phyloP scores from a whole-genome alignment of 1,140 invertebrate genomes.

The Drosophila burlai region DNA sequence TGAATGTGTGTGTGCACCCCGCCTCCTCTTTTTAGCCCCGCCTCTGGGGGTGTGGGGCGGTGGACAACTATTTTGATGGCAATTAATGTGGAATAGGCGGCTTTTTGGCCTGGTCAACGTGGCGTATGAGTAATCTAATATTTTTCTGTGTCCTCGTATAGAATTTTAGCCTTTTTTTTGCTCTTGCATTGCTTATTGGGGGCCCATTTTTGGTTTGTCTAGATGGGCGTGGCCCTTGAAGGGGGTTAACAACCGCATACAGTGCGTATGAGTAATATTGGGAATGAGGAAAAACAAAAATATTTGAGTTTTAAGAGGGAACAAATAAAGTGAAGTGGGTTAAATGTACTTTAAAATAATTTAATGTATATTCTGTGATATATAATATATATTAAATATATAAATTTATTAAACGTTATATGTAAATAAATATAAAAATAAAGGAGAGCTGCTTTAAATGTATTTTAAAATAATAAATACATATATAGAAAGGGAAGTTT shows the following conservation, averaged over 20 bases:
- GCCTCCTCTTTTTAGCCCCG: background rate
- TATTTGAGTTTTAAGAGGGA: background rate
- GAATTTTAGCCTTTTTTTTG: slow-evolving; percentile 13
- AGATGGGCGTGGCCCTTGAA: slow-evolving; percentile 13
- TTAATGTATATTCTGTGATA: too few species aligned
- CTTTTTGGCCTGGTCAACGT: slow-evolving; percentile 37
- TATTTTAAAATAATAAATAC: too few species aligned
- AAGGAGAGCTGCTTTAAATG: too few species aligned
- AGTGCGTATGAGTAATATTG: slow-evolving; percentile 61
- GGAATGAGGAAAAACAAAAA: too few species aligned
- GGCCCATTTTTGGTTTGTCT: background rate
- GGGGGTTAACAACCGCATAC: slow-evolving; percentile 26
- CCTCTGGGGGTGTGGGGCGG: background rate
- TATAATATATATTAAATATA: too few species aligned
- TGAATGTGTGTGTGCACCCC: slow-evolving; percentile 51
- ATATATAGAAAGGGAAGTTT: too few species aligned
- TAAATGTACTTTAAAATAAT: background rate
- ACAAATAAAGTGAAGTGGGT: background rate
- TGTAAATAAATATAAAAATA: too few species aligned
- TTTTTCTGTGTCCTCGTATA: slow-evolving; percentile 23
- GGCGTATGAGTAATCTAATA: slow-evolving; percentile 67
- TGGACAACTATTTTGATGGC: slow-evolving; percentile 68
- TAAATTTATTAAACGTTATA: too few species aligned
- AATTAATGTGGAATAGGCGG: slow-evolving; percentile 72
- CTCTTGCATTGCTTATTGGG: slow-evolving; percentile 15